These are phyloP conservation scores for Hydrozoanthus tunicans DNA, from an alignment of 64 coral and sea anemone genomes.

Conservation along the genomic window DNA sequence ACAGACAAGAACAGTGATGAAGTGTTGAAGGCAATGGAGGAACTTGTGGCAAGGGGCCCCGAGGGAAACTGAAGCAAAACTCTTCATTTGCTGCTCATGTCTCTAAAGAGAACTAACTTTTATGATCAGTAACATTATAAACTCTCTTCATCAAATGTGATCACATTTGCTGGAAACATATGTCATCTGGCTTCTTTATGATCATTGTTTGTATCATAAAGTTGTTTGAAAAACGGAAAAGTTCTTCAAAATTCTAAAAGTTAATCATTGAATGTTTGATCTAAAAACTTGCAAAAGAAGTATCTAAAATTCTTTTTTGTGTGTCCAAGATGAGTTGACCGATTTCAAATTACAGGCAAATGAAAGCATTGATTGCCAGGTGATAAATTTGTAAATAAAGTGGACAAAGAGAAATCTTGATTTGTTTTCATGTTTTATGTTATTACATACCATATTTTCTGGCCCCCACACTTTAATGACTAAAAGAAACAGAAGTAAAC, in stretches of 20 bases:
- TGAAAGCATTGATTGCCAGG: not conserved
- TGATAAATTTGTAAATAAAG: constrained; percentile 14
- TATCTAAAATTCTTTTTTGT: not conserved
- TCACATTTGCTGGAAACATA: not conserved
- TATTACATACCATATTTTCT: no score
- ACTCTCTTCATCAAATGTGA: not conserved
- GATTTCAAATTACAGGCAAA: not conserved
- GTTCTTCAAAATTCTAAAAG: not conserved
- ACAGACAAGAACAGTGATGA: constrained; percentile 63
- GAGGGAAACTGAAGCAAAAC: not conserved
- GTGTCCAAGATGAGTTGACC: not conserved
- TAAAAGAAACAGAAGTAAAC: no score
- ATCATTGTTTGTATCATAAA: not conserved
- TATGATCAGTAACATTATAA: not conserved
- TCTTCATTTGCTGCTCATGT: not conserved
- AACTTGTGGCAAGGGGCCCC: constrained; percentile 12
- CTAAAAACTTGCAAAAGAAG: not conserved
- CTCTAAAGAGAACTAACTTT: not conserved
- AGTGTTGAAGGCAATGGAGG: constrained; percentile 62
- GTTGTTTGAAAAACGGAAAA: not conserved
- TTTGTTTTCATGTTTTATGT: not conserved
- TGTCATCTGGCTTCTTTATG: not conserved
- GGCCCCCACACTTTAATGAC: no score
- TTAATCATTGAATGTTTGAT: not conserved
- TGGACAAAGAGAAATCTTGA: not conserved